Conservation (phyloP, 1,140 invertebrate genomes). For the Drosophila lini region DNA sequence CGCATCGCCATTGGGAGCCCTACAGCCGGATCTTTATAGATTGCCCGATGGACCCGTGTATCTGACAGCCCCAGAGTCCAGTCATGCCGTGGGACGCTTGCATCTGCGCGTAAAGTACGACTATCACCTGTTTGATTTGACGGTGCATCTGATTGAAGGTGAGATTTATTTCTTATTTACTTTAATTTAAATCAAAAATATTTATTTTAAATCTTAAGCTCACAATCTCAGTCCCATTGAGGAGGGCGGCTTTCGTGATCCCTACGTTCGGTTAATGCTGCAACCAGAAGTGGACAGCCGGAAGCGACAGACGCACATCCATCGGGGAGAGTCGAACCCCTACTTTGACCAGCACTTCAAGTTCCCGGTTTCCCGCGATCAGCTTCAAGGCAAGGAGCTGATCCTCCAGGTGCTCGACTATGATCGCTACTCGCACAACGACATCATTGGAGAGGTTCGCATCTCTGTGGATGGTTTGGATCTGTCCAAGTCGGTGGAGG, state of each 20-base stretch:
- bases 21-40: conserved; percentile 94
- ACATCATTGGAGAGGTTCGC: conserved; percentile 91
- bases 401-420: conserved; percentile 88
- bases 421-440: conserved; percentile 91
- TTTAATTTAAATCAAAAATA: no score
- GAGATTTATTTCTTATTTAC: no score
- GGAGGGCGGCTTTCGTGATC: conserved; percentile 93
- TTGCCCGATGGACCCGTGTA: conserved; percentile 90
- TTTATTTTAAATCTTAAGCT: conserved; percentile 85
- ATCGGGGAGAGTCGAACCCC: conserved; percentile 90
- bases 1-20: conserved; percentile 91
- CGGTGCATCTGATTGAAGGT: conserved; percentile 95
- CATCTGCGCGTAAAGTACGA: conserved; percentile 95
- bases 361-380: conserved; percentile 92
- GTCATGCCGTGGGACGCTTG: conserved; percentile 89
- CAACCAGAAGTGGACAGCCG: conserved; percentile 92
- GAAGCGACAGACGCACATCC: conserved; percentile 92
- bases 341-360: conserved; percentile 94
- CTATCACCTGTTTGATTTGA: conserved; percentile 94
- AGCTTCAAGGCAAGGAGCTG: conserved; percentile 90
- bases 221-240: conserved; percentile 92
- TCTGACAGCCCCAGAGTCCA: conserved; percentile 86
- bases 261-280: conserved; percentile 91
- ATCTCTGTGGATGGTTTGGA: conserved; percentile 89
- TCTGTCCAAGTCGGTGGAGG: conserved; percentile 89